Percentiles rank a stretch among this genome's conserved stretches.
Evolutionary conservation across 92 coral and sea anemone genomes (phyloP).

Genomic region (Nematostella vectensis): DNA sequence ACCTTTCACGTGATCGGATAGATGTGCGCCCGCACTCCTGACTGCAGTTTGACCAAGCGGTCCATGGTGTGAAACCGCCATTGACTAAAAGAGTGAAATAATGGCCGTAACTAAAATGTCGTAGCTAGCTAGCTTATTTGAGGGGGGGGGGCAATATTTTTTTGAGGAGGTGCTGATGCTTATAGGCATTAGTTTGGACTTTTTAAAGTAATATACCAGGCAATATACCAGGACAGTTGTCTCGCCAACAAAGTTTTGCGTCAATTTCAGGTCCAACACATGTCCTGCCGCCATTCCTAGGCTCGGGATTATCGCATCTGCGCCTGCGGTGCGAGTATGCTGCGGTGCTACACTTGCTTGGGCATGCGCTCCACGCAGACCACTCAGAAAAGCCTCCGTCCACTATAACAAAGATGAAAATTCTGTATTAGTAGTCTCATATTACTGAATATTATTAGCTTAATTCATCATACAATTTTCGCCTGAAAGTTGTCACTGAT

Average conservation of each 20-base stretch:
- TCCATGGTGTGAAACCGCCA: slow-evolving; percentile 60
- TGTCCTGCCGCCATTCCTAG: slow-evolving; percentile 51
- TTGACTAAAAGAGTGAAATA: slow-evolving; percentile 14
- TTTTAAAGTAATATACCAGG: no score
- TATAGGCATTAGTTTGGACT: no score
- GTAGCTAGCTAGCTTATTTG: no score
- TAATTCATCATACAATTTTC: no score
- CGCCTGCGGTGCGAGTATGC: slow-evolving; percentile 62
- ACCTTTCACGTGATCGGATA: slow-evolving; percentile 60
- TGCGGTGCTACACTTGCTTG: slow-evolving; percentile 41
- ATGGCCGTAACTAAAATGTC: no score
- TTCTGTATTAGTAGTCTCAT: neutral
- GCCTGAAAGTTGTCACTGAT: no score
- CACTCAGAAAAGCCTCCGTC: slow-evolving; percentile 49
- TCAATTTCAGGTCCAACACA: slow-evolving; percentile 66
- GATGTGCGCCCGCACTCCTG: slow-evolving; percentile 51
- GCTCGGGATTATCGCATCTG: slow-evolving; percentile 70
- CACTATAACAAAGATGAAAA: slow-evolving; percentile 23
- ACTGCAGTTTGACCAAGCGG: slow-evolving; percentile 56
- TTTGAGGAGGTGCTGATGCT: no score
- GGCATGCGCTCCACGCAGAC: slow-evolving; percentile 79
- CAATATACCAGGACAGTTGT: slow-evolving; percentile 53
- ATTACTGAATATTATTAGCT: neutral
- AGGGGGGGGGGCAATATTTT: no score
- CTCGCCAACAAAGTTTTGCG: slow-evolving; percentile 42